Conservation (phyloP, 2,888 invertebrate genomes). For the Prosopocoilus inquinatus region DNA sequence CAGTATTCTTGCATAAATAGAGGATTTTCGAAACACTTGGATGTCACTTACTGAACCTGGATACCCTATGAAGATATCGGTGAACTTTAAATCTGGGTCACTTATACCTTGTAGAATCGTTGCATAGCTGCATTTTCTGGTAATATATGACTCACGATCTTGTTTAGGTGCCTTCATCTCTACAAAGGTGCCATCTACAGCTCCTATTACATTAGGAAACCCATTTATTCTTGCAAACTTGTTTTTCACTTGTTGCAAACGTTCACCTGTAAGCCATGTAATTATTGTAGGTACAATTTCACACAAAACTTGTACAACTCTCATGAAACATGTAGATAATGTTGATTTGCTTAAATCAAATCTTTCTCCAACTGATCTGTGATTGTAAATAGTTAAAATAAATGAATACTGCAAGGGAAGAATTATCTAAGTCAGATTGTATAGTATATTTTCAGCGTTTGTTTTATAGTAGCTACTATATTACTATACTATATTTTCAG, state of each 20-base stretch:
- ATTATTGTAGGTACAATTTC: constrained; percentile 17
- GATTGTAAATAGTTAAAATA: too few species aligned
- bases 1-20: constrained; percentile 18
- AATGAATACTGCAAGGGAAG: too few species aligned
- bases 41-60: constrained; percentile 23
- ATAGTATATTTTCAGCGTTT: too few species aligned
- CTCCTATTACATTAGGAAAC: constrained; percentile 25
- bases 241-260: constrained; percentile 13
- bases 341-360: neutral
- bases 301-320: constrained; percentile 17
- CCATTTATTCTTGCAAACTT: constrained; percentile 17
- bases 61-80: constrained; percentile 17
- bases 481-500: too few species aligned
- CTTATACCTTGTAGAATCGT: constrained; percentile 16
- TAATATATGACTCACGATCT: constrained; percentile 28
- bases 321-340: constrained; percentile 8
- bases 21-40: constrained; percentile 28
- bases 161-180: constrained; percentile 29
- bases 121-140: constrained; percentile 28
- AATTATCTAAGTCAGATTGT: too few species aligned
- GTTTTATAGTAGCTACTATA: too few species aligned
- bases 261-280: constrained; percentile 19
- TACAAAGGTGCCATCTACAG: constrained; percentile 30
- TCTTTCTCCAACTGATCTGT: neutral
- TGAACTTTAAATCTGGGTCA: constrained; percentile 12